phyloP scores from a whole-genome alignment of 2,797 vertebrate genomes.

The Lophius americanus region DNA sequence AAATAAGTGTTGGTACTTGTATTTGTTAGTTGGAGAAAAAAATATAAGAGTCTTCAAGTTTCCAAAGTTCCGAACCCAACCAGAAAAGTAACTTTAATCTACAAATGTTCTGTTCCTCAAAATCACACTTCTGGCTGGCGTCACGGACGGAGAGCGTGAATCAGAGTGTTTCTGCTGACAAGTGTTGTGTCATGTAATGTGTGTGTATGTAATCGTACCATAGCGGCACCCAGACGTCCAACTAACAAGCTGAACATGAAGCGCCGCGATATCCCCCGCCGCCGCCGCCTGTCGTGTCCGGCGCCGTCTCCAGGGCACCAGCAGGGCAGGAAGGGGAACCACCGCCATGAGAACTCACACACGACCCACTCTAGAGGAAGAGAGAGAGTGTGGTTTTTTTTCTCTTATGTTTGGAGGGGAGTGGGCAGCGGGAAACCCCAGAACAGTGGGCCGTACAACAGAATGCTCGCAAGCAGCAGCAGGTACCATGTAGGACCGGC shows the following conservation, averaged over 20 bases:
- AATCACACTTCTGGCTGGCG: constrained; percentile 30
- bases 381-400: background rate
- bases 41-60: constrained; percentile 1
- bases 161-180: constrained; percentile 46
- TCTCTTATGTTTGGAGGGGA: constrained; percentile 9
- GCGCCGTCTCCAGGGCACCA: constrained; percentile 42
- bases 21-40: constrained; percentile 8
- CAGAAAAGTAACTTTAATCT: constrained; percentile 6
- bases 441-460: constrained; percentile 52
- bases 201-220: constrained; percentile 50
- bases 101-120: constrained; percentile 20
- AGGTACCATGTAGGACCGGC: constrained; percentile 33
- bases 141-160: constrained; percentile 35
- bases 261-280: constrained; percentile 57
- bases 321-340: constrained; percentile 41
- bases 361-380: constrained; percentile 22
- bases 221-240: constrained; percentile 27
- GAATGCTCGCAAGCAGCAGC: constrained; percentile 55
- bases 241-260: constrained; percentile 52
- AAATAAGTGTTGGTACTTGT: constrained; percentile 5
- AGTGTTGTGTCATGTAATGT: constrained; percentile 50
- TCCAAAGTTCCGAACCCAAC: constrained; percentile 26
- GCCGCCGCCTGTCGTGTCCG: constrained; percentile 60
- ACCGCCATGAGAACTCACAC: constrained; percentile 37
- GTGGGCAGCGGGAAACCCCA: constrained; percentile 43